Conservation (phyloP, 1,140 invertebrate species). For the Protaetia brevitarsis region DNA sequence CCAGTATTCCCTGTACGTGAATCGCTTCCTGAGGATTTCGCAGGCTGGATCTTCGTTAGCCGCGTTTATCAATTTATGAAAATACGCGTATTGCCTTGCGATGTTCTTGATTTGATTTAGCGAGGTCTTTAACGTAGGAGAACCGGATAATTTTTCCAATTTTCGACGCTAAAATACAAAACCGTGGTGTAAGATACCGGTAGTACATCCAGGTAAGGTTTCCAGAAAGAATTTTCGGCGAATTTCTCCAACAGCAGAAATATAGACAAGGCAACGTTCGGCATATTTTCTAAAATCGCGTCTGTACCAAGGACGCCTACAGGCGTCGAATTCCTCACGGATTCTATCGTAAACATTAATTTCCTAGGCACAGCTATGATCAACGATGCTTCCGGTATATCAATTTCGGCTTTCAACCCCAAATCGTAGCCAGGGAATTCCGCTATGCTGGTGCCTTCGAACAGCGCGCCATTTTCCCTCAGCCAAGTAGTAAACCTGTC, state of each 20-base stretch:
- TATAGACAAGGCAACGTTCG: slow-evolving; percentile 82
- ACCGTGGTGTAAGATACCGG: slow-evolving; percentile 80
- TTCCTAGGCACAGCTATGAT: slow-evolving; percentile 75
- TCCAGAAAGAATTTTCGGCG: slow-evolving; percentile 80
- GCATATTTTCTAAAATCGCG: slow-evolving; percentile 80
- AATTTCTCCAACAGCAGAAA: slow-evolving; percentile 79
- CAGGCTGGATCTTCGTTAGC: slow-evolving; percentile 56
- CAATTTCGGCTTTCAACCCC: slow-evolving; percentile 71
- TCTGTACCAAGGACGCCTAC: slow-evolving; percentile 64
- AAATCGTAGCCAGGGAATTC: slow-evolving; percentile 73
- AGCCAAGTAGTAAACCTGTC: slow-evolving; percentile 67
- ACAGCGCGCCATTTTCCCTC: slow-evolving; percentile 62
- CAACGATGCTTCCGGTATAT: slow-evolving; percentile 65
- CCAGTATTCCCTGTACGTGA: slow-evolving; percentile 87
- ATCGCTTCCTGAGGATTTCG: slow-evolving; percentile 64
- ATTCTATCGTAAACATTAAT: slow-evolving; percentile 77
- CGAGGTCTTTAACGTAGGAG: slow-evolving; percentile 65
- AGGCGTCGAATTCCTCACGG: slow-evolving; percentile 63
- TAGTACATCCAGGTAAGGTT: slow-evolving; percentile 81
- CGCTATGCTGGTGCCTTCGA: slow-evolving; percentile 66
- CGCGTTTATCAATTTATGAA: slow-evolving; percentile 75
- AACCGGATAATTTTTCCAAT: slow-evolving; percentile 71
- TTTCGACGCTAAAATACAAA: slow-evolving; percentile 79
- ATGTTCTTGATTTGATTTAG: slow-evolving; percentile 85
- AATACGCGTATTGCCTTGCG: slow-evolving; percentile 89